phyloP scores from a whole-genome alignment of 2,113 vertebrate species.

The Rostratula benghalensis region DNA sequence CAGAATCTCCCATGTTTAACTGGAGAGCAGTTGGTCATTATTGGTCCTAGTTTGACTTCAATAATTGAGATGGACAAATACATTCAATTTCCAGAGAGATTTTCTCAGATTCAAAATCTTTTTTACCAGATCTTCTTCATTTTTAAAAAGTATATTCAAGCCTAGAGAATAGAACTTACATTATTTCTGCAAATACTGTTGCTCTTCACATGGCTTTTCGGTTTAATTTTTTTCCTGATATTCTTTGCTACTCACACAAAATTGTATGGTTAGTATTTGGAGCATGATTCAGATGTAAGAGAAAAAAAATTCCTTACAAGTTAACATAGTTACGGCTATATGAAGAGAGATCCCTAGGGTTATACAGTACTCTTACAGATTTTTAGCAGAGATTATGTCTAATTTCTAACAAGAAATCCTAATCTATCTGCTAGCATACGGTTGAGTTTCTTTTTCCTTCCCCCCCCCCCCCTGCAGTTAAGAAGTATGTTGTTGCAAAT shows the following conservation, averaged over 20 bases:
- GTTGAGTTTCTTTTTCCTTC: too few species aligned
- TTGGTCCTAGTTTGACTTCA: background rate
- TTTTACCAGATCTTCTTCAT: background rate
- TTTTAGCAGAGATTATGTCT: background rate
- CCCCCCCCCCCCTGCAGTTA: background rate
- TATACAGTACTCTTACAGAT: background rate
- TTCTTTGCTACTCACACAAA: background rate
- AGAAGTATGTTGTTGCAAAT: background rate
- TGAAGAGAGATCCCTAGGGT: background rate
- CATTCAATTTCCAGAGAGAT: background rate
- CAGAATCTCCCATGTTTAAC: background rate
- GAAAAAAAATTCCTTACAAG: background rate
- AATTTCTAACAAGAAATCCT: background rate
- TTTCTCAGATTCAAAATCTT: background rate
- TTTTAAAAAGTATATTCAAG: background rate
- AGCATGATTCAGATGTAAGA: background rate
- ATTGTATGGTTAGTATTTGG: background rate
- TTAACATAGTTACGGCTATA: background rate
- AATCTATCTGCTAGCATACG: accelerated
- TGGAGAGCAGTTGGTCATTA: background rate
- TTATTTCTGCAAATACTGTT: background rate
- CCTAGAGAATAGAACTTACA: background rate
- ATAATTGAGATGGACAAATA: background rate
- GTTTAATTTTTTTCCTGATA: background rate
- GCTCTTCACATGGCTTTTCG: background rate